phyloP scores from a whole-genome alignment of 1,140 invertebrate species.

The Frieseomelitta varia region DNA sequence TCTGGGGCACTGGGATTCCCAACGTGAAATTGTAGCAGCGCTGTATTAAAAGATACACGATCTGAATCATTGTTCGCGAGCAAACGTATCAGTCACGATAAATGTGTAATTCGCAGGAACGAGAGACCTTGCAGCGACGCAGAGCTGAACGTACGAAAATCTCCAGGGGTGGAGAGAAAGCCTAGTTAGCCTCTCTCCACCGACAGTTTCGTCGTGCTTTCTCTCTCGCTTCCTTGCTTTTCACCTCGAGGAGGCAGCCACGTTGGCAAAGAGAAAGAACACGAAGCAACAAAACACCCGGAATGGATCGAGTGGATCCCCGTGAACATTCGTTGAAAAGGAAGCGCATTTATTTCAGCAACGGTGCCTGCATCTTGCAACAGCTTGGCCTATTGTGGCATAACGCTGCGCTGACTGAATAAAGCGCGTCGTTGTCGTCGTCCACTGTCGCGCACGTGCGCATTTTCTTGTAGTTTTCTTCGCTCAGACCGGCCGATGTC shows the following conservation, averaged over 20 bases:
- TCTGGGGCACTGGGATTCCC: no score
- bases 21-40: no score
- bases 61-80: no score
- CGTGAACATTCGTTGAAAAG: slow-evolving; percentile 39
- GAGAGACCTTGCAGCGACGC: not conserved
- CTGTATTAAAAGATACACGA: not conserved
- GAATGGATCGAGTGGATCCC: slow-evolving; percentile 32
- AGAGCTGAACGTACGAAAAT: not conserved
- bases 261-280: not conserved
- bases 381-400: slow-evolving; percentile 44
- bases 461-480: not conserved
- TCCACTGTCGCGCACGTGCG: not conserved
- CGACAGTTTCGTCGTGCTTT: slow-evolving; percentile 25
- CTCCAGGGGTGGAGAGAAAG: not conserved
- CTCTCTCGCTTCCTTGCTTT: slow-evolving; percentile 39
- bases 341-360: slow-evolving; percentile 61
- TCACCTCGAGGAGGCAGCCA: slow-evolving; percentile 5
- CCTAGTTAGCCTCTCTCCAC: not conserved
- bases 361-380: slow-evolving; percentile 60
- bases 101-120: not conserved
- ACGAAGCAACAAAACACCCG: slow-evolving; percentile 23
- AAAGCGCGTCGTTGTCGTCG: not conserved
- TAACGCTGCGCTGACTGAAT: slow-evolving; percentile 4
- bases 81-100: not conserved
- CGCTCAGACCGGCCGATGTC: not conserved